phyloP scores from a whole-genome alignment of 2,888 invertebrate species.

The Blastobasis lacticolella region DNA sequence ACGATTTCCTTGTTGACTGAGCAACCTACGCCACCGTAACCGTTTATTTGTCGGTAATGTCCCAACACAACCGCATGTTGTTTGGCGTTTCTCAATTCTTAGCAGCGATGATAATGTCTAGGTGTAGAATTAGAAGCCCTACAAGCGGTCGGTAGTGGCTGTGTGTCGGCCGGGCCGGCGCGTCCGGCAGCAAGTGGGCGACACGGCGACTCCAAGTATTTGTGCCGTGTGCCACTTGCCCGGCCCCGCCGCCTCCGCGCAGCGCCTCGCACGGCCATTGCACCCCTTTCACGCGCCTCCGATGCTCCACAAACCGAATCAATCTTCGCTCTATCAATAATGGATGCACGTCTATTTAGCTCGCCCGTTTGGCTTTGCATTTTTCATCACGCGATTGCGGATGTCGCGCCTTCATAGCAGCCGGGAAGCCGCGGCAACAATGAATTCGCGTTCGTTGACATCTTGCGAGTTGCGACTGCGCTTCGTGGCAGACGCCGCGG shows the following conservation, averaged over 20 bases:
- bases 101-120: no score
- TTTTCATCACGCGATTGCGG: conserved; percentile 32
- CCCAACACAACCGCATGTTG: no score
- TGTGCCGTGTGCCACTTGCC: conserved; percentile 31
- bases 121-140: no score
- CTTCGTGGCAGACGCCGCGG: no score
- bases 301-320: conserved; percentile 68
- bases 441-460: conserved; percentile 38
- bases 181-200: conserved; percentile 58
- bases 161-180: conserved; percentile 14
- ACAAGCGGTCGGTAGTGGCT: neutral
- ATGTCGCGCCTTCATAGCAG: conserved; percentile 16
- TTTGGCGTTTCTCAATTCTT: no score
- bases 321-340: conserved; percentile 46
- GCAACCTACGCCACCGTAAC: no score
- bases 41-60: no score
- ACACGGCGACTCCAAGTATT: conserved; percentile 50
- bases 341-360: conserved; percentile 29
- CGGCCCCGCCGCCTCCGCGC: conserved; percentile 19
- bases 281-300: conserved; percentile 67
- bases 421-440: conserved; percentile 13
- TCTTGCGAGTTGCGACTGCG: conserved; percentile 7
- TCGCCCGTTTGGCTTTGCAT: no score
- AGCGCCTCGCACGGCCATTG: conserved; percentile 56
- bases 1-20: no score